Base-by-base conservation (phyloP, 2,797 vertebrate species). In the Pseudomugil tenellus region DNA sequence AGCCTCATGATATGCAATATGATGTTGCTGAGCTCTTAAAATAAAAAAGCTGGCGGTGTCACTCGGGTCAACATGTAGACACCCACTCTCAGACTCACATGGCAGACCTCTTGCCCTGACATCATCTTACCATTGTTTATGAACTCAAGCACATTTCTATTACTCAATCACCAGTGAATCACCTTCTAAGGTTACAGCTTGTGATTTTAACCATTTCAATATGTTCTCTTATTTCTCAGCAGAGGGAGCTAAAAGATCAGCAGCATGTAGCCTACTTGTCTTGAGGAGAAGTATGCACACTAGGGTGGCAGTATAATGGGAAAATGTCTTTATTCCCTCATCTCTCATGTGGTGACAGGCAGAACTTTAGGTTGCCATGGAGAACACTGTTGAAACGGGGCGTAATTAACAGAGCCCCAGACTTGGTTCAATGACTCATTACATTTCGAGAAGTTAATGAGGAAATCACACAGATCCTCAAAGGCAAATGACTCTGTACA, bases 291-390 rank as follows among this genome's bases (percentile, higher is more conserved):
- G 83, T 70, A 70, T 68, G 55, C 77, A 58, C 48, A 23, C 57
- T 4, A 68, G 68, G 80, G 76, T 73, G 76, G 74, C 78, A 56
- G 75, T 65, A 58, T 81, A 85, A 87, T 83, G 83, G 79, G 54
- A 87, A 88, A 87, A 89, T 53, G 74, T 88, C 85, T 89, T 84
- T 77, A 89, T 90, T 85, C 85, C 80, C 78, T 81, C 84, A 80
- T 91, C 86, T 82, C 80, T 88, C 84, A 87, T 62, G 70, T 28
- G 71, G 79, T 82, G 86, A 87, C 88, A 85, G 82, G 83, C 81
- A 86, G 89, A 90, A 92, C 77, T 91, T 91, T 65, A 57, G 77
- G 91, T 92, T 91, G 86, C 89, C 91, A 92, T 92, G 90, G 90
- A 83, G 87, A 92, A 76, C 43, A 75, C 77, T 72, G 72, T 72